phyloP scores from a whole-genome alignment of 2,797 vertebrate genomes.

The Microchirus variegatus region DNA sequence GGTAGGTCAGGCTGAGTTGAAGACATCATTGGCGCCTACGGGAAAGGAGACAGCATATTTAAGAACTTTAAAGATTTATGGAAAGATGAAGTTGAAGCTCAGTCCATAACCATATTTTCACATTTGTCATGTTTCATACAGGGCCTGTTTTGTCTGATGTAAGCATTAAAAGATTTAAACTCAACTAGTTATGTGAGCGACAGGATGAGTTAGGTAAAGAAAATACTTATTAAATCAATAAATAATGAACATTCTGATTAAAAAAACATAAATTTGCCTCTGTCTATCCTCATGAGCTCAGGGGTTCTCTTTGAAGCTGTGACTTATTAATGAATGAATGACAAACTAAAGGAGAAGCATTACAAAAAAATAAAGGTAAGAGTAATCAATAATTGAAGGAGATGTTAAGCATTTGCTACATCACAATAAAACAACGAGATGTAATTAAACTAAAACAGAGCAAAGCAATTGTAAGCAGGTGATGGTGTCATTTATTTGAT shows the following conservation, averaged over 20 bases:
- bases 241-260: neutral
- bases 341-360: no score
- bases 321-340: no score
- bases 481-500: no score
- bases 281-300: no score
- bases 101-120: conserved; percentile 14
- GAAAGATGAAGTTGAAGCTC: conserved; percentile 8
- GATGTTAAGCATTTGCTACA: no score
- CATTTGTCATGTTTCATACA: conserved; percentile 3
- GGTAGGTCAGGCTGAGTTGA: conserved; percentile 38
- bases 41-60: conserved; percentile 7
- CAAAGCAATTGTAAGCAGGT: no score
- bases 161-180: conserved; percentile 12
- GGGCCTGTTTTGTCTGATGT: neutral
- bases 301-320: no score
- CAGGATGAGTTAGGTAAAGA: neutral
- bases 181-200: neutral
- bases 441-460: no score
- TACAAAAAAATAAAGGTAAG: no score
- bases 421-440: no score
- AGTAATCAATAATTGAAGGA: no score
- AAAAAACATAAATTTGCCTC: neutral
- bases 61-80: conserved; percentile 37
- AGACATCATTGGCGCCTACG: conserved; percentile 19
- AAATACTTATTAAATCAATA: neutral